A percentile compares a stretch with the other conserved stretches of the same genome.
These are phyloP conservation scores for Denticeps clupeoides DNA, from an alignment of 2,797 vertebrate species.

Conservation along the genomic window DNA sequence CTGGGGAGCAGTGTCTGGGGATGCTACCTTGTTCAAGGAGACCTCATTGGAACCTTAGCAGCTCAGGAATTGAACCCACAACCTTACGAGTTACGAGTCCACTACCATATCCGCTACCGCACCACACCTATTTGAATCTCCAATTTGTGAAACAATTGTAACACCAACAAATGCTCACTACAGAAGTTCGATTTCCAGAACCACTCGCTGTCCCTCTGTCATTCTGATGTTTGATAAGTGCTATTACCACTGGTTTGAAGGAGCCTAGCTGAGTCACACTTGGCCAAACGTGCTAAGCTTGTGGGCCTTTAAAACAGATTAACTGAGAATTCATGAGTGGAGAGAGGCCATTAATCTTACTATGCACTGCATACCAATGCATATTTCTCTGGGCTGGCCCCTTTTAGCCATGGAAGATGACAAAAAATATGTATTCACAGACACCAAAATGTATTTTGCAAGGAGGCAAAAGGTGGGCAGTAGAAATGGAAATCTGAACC, in stretches of 20 bases:
- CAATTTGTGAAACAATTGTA: too few species aligned
- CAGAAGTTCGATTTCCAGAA: too few species aligned
- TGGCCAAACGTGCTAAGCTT: background rate
- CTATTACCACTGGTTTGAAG: background rate
- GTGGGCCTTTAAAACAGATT: constrained; percentile 16
- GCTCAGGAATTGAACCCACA: too few species aligned
- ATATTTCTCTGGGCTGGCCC: background rate
- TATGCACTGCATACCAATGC: background rate
- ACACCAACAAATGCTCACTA: too few species aligned
- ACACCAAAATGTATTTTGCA: background rate
- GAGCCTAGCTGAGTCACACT: background rate
- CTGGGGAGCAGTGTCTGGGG: too few species aligned
- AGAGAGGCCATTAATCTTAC: constrained; percentile 6
- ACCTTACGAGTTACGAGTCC: too few species aligned
- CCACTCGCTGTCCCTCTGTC: too few species aligned
- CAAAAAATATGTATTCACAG: background rate
- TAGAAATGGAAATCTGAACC: background rate
- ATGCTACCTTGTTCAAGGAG: too few species aligned
- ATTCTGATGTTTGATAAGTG: too few species aligned
- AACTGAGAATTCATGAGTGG: constrained; percentile 3
- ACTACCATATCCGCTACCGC: too few species aligned
- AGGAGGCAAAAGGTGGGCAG: background rate
- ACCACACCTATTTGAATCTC: too few species aligned
- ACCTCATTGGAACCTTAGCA: too few species aligned
- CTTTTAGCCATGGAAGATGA: background rate